Evolutionary conservation across 1,140 invertebrate genomes (phyloP), one percentile per base, ranked within the genome.

Genomic region (Aphelenchoides fujianensis): DNA sequence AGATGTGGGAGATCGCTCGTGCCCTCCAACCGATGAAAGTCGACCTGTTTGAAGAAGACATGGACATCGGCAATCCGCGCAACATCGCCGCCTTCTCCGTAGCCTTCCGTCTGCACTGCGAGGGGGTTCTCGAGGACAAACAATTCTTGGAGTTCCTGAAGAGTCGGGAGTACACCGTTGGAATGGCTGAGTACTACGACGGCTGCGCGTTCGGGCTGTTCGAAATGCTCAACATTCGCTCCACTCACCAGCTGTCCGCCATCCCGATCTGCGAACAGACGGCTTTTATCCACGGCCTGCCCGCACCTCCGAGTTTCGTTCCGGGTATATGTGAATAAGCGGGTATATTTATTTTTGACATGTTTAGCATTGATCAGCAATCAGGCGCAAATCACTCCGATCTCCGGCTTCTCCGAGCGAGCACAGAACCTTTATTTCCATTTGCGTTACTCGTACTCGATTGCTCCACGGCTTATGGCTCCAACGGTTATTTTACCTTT

Each of bases 371-470:
- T n/a, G 5, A 5, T 59, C 5, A 59, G 19, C 23, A 59, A 59
- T 19, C 5, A 7, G 5, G 5, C 28, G 19, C 55, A 59, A 59
- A 16, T 59, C 7, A 19, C 5, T 59, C 55, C 55, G 19, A 7
- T 59, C 5, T 19, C 5, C 7, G 7, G 5, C 3, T 32, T 32
- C 12, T 3, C 12, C 5, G 61, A 63, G 52, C 7, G 61, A 31
- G 61, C 23, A 5, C 7, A 32, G 52, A 63, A 63, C 30, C 7
- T 63, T 3, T 63, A 63, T 32, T 63, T 59, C 19, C 23, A 59
- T 59, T 19, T 7, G 5, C 5, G 5, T 12, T 19, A 7, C 7
- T 12, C 23, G 23, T 59, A 7, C 5, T 59, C 32, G 9, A 59
- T 59, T 59, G 55, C 5, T 19, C 41, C 5, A 31, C 5, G 32